A percentile compares a stretch with the other conserved stretches of the same genome.
These are phyloP conservation scores for Rhynchotus rufescens DNA, from an alignment of 2,797 vertebrate species.

Conservation along the genomic window DNA sequence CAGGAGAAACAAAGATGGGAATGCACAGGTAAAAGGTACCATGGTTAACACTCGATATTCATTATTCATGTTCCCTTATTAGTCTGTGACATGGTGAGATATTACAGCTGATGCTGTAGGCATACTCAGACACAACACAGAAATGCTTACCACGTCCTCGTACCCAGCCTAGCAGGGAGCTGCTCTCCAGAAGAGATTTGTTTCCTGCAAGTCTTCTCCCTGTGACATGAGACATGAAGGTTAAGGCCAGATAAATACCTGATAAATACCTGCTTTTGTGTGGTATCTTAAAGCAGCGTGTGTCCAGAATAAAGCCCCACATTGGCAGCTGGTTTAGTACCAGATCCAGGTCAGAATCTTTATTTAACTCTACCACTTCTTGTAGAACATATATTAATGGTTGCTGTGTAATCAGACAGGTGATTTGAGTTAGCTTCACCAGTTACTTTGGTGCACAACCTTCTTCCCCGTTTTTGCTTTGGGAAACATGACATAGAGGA, in stretches of 20 bases:
- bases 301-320: accelerated
- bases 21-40: accelerated
- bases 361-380: not conserved
- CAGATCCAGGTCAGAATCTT: not conserved
- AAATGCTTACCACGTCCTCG: not conserved
- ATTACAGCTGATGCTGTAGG: not conserved
- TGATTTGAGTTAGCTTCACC: not conserved
- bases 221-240: not conserved
- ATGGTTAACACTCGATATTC: accelerated
- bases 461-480: not conserved
- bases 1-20: not conserved
- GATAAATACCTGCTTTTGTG: not conserved
- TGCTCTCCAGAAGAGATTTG: not conserved
- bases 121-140: not conserved
- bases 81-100: not conserved
- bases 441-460: not conserved
- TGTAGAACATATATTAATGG: not conserved
- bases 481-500: not conserved
- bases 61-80: no score
- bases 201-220: accelerated
- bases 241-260: not conserved
- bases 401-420: not conserved
- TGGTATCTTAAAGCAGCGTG: not conserved
- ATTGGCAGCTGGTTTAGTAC: not conserved
- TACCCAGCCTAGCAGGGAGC: not conserved